Base-by-base conservation (phyloP, 2,888 invertebrate genomes). In the Cenopis cana region DNA sequence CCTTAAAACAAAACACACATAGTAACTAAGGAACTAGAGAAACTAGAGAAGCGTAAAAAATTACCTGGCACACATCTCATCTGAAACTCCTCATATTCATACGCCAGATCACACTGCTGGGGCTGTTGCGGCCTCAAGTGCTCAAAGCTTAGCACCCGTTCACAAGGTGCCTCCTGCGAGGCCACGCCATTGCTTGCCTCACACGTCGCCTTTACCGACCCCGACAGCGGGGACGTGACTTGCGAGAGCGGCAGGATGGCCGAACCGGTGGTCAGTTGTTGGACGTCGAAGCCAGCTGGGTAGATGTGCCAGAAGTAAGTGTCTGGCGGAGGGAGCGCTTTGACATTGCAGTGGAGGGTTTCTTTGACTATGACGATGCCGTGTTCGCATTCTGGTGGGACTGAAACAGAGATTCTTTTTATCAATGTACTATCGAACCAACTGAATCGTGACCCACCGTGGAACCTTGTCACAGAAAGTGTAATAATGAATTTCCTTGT, bases 61-160 rank as follows among this genome's bases (percentile, higher is more conserved):
- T 70, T 79, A 93, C 93, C 93, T 82, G 93, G 91, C 74, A 89
- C 85, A 78, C 93, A 93, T 73, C 90, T 85, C 85, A 93, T 91
- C 77, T 91, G 92, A 72, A 93, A 92, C 79, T 91, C 92, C 8
- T 85, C 87, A 75, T 86, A 87, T 74, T 93, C 93, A 69, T 84
- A 93, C 0, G 89, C 88, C 50, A 93, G 79, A 74, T 93, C 93
- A 68, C 93, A 93, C 69, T 90, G 89, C 69, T 86, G 86, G 0
- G 91, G 92, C 70, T 86, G 87, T 41, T 82, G 90, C 0, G 93
- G 93, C 73, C 93, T 85, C 66, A 93, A 74, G 57, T 86, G 85
- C 69, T 91, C 91, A 74, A 93, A 85, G 18, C 83, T 89, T 57
- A 93, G 85, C 9, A 77, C 78, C 50, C 80, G 85, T 66, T 88